Base-by-base conservation (phyloP, 2,888 invertebrate genomes). In the Harpalus rubripes region DNA sequence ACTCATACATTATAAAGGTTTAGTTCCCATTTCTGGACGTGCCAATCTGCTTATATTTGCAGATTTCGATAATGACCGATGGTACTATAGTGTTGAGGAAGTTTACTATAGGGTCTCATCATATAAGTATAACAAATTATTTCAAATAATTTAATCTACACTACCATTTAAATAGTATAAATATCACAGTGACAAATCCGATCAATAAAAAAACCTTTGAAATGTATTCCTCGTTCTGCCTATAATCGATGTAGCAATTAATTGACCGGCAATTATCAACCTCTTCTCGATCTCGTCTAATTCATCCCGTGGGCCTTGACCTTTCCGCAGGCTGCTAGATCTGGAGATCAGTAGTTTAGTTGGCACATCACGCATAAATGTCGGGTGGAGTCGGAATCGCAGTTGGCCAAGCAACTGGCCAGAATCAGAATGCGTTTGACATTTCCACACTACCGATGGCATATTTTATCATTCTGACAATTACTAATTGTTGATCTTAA, bases 381-480 rank as follows among this genome's bases (percentile, higher is more conserved):
- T 32, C 68, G 68, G 68, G 68, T 39, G 68, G 68, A 32, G 68
- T 26, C 39, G 12, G 26, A 12, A 0, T 32, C 5, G 32, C 5
- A 32, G 32, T 32, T 32, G 32, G 32, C 32, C 32, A 32, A 32
- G 32, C 32, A 32, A 32, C 32, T 5, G 32, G 5, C 32, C 32
- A 32, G 12, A 10, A 22, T 52, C n/a, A 22, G 56, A 78, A 58
- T 56, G 58, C 58, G 78, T 56, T 52, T 78, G 78, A 78, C 78
- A 78, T 78, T 78, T 78, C 18, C 26, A 26, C 32, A 18, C 32
- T 74, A 22, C 56, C 26, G 68, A 68, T 68, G 32, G 26, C 15
- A 39, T 68, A 68, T 44, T 76, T 76, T 56, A 76, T 76, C 76
- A 76, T 44, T 52, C 26, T 80, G 80, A 80, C 80, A 80, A 80